A percentile compares a stretch with the other conserved stretches of the same genome.
These are phyloP conservation scores for Heterotis niloticus DNA, from an alignment of 2,113 vertebrate species.

Conservation along the genomic window DNA sequence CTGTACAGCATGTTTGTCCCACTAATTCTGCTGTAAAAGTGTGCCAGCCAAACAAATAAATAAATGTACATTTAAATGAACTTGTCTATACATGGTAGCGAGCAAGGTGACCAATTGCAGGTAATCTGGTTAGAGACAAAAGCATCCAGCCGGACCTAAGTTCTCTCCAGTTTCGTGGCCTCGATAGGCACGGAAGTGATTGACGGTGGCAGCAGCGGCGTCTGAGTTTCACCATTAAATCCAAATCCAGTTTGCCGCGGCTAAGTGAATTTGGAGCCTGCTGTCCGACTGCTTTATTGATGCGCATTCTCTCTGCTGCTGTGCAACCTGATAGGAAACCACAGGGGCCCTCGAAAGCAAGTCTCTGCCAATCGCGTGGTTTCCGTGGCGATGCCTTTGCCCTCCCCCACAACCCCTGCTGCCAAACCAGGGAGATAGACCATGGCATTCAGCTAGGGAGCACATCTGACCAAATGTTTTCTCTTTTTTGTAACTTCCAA, in stretches of 20 bases:
- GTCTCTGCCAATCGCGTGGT: not conserved
- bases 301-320: not conserved
- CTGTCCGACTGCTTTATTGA: not conserved
- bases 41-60: no score
- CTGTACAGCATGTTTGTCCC: no score
- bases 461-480: constrained; percentile 7
- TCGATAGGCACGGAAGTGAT: not conserved
- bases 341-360: not conserved
- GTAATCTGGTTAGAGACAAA: constrained; percentile 12
- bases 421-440: not conserved
- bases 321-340: not conserved
- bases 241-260: not conserved
- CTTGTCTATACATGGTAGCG: no score
- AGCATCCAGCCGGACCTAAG: not conserved
- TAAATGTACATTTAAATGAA: no score
- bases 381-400: constrained; percentile 19
- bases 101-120: not conserved
- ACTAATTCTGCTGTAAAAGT: no score
- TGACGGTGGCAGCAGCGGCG: not conserved
- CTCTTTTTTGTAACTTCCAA: not conserved
- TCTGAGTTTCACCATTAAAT: not conserved
- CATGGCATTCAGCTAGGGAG: not conserved
- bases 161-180: not conserved
- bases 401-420: not conserved
- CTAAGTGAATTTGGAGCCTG: constrained; percentile 7